Evolutionary conservation across 2,113 vertebrate species (phyloP).

Genomic region (Dascyllus trimaculatus): DNA sequence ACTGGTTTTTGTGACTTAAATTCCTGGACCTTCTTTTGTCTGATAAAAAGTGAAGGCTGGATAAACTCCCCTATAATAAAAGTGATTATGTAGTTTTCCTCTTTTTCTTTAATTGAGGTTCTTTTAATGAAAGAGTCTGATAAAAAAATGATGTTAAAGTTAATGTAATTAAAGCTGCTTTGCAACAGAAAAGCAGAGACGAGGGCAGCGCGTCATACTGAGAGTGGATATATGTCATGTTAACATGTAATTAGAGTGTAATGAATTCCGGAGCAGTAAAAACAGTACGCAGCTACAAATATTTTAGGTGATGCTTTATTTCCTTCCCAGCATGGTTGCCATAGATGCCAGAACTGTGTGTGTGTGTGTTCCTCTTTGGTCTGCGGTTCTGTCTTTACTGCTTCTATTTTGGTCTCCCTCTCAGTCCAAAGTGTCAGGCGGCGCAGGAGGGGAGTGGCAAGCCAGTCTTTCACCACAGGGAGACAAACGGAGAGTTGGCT

Average conservation of each 20-base stretch:
- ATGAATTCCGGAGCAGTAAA: constrained; percentile 37
- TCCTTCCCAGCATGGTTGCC: constrained; percentile 45
- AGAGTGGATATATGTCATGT: constrained; percentile 16
- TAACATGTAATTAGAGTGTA: constrained; percentile 7
- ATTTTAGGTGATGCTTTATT: constrained; percentile 28
- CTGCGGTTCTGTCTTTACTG: constrained; percentile 59
- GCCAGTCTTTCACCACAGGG: constrained; percentile 64
- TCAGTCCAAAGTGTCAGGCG: constrained; percentile 75
- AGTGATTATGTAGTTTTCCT: neutral
- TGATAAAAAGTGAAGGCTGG: neutral
- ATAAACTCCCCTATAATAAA: constrained; percentile 18
- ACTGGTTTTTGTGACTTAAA: no score
- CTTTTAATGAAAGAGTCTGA: neutral
- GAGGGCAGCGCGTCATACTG: neutral
- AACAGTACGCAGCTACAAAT: neutral
- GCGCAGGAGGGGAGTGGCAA: constrained; percentile 65
- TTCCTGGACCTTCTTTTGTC: neutral
- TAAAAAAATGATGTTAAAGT: constrained; percentile 9
- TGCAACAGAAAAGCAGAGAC: neutral
- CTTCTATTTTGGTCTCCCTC: constrained; percentile 76
- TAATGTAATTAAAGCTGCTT: constrained; percentile 33
- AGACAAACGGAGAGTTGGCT: constrained; percentile 38
- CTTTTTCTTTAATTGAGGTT: neutral
- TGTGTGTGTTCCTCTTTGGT: constrained; percentile 49
- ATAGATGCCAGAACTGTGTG: constrained; percentile 58